Conservation (phyloP, 2,888 invertebrate genomes). For the Eudemis profundana region DNA sequence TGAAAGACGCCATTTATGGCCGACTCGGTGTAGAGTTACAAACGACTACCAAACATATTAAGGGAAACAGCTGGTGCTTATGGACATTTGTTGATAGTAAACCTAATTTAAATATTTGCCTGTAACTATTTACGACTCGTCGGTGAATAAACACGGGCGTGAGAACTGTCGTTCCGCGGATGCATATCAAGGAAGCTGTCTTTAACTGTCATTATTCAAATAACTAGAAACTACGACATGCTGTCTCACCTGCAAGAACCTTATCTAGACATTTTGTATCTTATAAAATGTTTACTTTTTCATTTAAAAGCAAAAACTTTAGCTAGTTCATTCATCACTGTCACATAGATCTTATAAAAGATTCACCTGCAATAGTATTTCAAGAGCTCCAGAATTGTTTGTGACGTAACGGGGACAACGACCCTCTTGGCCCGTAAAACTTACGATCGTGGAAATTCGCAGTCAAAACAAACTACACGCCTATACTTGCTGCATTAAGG, state of each 20-base stretch:
- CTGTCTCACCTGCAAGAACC: background rate
- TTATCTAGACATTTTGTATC: too few species aligned
- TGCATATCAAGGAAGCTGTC: slow-evolving; percentile 20
- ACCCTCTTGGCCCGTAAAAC: slow-evolving; percentile 69
- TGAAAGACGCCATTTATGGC: slow-evolving; percentile 78
- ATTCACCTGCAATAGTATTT: slow-evolving; percentile 41
- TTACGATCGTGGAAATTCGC: slow-evolving; percentile 71
- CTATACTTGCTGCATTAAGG: slow-evolving; percentile 10
- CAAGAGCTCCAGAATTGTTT: slow-evolving; percentile 19
- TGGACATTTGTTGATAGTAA: slow-evolving; percentile 67
- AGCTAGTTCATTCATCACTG: background rate
- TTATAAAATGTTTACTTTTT: background rate
- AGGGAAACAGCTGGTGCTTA: slow-evolving; percentile 54
- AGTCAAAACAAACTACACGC: slow-evolving; percentile 71
- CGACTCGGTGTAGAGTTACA: slow-evolving; percentile 73
- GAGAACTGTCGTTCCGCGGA: slow-evolving; percentile 48
- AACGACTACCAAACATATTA: slow-evolving; percentile 54
- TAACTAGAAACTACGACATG: slow-evolving; percentile 23
- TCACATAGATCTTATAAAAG: background rate
- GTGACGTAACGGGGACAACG: slow-evolving; percentile 74
- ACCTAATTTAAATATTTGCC: slow-evolving; percentile 70
- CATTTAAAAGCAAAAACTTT: too few species aligned
- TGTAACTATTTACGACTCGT: slow-evolving; percentile 54
- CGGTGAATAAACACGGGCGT: slow-evolving; percentile 56
- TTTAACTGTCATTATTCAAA: slow-evolving; percentile 22